Conservation (phyloP, 2,888 invertebrate genomes). For the Aporophyla lueneburgensis region DNA sequence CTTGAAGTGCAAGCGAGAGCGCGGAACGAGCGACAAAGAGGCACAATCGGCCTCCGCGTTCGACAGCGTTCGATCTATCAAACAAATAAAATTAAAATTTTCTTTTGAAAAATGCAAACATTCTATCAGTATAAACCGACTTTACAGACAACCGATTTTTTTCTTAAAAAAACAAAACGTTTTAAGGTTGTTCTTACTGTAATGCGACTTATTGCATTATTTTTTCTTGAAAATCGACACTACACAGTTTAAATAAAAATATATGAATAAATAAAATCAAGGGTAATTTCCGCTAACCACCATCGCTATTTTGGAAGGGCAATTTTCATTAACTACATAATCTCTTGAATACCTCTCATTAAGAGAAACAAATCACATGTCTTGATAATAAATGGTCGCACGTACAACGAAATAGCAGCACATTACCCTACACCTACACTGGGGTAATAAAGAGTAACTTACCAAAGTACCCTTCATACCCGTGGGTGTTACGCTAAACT, state of each 20-base stretch:
- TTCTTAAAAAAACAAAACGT: too few species aligned
- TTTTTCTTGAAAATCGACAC: background rate
- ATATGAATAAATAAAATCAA: background rate
- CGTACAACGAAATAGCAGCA: conserved; percentile 11
- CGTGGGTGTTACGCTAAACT: conserved; percentile 19
- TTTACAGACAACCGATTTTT: too few species aligned
- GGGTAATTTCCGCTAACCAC: background rate
- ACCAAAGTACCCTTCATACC: conserved; percentile 6
- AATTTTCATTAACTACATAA: conserved; percentile 4
- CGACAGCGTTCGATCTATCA: too few species aligned
- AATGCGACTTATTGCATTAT: too few species aligned
- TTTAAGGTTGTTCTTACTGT: too few species aligned
- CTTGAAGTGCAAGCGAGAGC: too few species aligned
- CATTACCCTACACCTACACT: background rate
- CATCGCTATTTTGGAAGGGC: background rate
- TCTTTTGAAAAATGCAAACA: too few species aligned
- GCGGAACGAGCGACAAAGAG: too few species aligned
- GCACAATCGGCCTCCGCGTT: too few species aligned
- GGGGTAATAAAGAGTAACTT: conserved; percentile 10
- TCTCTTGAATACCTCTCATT: background rate
- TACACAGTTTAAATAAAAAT: background rate
- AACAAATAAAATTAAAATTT: too few species aligned
- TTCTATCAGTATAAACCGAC: too few species aligned
- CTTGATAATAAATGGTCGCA: conserved; percentile 23
- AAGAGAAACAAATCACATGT: conserved; percentile 24